Evolutionary conservation across 2,113 vertebrate genomes (phyloP).

Genomic region (Albula goreensis): DNA sequence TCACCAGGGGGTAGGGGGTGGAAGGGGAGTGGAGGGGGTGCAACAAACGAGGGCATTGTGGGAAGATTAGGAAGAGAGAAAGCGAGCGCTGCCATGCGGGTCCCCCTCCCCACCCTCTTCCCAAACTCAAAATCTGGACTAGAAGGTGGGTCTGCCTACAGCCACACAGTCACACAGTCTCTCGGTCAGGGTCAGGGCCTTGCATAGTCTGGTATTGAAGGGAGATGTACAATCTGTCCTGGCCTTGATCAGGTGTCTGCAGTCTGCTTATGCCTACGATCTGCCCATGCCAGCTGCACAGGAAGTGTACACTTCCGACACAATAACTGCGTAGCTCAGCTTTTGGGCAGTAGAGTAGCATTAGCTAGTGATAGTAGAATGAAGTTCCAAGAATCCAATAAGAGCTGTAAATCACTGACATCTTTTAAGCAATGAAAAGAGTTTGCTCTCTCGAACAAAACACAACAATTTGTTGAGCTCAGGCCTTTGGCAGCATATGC

Average conservation of each 20-base stretch:
- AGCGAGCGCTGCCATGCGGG: not conserved
- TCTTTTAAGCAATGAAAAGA: too few relatives aligned
- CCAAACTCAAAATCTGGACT: not conserved
- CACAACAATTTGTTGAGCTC: too few relatives aligned
- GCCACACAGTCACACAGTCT: too few relatives aligned
- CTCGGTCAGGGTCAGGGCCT: too few relatives aligned
- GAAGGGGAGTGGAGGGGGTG: not conserved
- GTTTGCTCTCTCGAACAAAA: too few relatives aligned
- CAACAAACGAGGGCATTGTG: slow-evolving; percentile 16
- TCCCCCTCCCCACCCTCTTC: not conserved
- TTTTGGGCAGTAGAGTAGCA: not conserved
- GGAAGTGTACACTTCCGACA: not conserved
- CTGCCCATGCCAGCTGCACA: not conserved
- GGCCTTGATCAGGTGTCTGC: not conserved
- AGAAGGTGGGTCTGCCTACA: not conserved
- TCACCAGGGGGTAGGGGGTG: not conserved
- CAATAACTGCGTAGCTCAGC: not conserved
- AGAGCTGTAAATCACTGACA: too few relatives aligned
- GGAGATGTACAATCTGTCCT: not conserved
- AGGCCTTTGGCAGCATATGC: too few relatives aligned
- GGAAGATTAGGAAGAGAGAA: not conserved
- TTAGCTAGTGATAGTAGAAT: too few relatives aligned
- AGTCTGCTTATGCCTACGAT: too few relatives aligned
- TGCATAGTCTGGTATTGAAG: not conserved
- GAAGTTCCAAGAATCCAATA: too few relatives aligned